Evolutionary conservation across 2,113 vertebrate species (phyloP).

Genomic region (Xyrauchen texanus): DNA sequence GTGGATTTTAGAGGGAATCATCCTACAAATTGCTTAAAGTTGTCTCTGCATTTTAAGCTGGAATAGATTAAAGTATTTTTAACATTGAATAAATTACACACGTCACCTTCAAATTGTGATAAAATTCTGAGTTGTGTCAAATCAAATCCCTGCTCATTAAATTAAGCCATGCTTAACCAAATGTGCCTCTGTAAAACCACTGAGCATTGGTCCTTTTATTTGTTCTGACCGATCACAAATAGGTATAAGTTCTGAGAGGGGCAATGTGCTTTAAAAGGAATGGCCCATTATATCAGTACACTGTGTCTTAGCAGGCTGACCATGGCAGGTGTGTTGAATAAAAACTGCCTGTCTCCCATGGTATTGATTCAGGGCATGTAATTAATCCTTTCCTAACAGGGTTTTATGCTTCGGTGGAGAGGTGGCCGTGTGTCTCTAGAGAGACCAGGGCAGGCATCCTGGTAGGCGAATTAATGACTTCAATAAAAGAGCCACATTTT

Average conservation of each 20-base stretch:
- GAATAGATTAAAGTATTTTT: too few species aligned
- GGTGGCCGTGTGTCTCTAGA: slow-evolving; percentile 14
- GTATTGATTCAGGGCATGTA: slow-evolving; percentile 59
- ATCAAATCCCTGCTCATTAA: too few species aligned
- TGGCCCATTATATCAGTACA: slow-evolving; percentile 11
- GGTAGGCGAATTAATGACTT: slow-evolving; percentile 69
- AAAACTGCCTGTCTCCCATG: slow-evolving; percentile 58
- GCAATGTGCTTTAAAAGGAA: not conserved
- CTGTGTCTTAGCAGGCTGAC: slow-evolving; percentile 58
- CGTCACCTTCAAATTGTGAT: too few species aligned
- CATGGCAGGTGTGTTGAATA: slow-evolving; percentile 45
- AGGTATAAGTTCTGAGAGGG: not conserved
- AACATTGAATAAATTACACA: too few species aligned
- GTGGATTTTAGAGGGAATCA: too few species aligned
- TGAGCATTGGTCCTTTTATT: too few species aligned
- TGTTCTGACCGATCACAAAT: not conserved
- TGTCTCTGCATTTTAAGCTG: too few species aligned
- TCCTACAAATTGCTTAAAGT: too few species aligned
- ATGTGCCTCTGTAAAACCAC: too few species aligned
- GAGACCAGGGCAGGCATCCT: slow-evolving; percentile 45
- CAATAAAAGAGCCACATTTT: slow-evolving; percentile 69
- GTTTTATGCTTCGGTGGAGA: slow-evolving; percentile 51
- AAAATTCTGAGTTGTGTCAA: too few species aligned
- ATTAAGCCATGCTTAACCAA: too few species aligned
- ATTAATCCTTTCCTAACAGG: slow-evolving; percentile 65